Evolutionary conservation across 1,140 invertebrate species (phyloP), one percentile per base, ranked within the genome.

Genomic region (Sminthurinus signatus): DNA sequence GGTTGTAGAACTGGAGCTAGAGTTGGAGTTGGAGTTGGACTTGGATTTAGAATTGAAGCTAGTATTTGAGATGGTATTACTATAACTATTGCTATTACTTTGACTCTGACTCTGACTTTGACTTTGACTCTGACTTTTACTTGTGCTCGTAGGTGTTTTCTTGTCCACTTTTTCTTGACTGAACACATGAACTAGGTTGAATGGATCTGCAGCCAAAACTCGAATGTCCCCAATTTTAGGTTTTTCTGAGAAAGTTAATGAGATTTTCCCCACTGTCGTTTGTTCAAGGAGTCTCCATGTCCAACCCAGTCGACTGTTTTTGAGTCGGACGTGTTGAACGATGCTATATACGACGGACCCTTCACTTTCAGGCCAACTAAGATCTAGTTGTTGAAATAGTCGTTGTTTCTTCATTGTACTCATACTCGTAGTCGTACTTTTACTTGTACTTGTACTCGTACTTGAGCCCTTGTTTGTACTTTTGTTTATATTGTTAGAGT

Each of bases 251-350:
- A 56, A 56, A 56, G 29, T 56, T 42, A 56, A 36, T 42, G 54
- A 56, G 31, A 56, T 42, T 32, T 23, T 56, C 17, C n/a, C 23
- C 29, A 36, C 17, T 3, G 54, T 56, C 54, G 54, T 56, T 42
- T 56, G 54, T 27, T 56, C 54, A 2, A 56, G 15, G 12, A 56
- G 54, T 42, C 54, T 17, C 54, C 54, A 56, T 42, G 54, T 56
- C 54, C 54, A 56, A 31, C 29, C 36, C 29, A 27, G 54, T 10
- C 36, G 29, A 14, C 10, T 39, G 29, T 27, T 32, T 15, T 42
- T 32, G 5, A 56, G 21, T 14, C 36, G 54, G 32, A 56, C 54
- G 32, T 56, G 54, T 19, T 56, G 54, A 25, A 56, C 54, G 54
- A 56, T 23, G 21, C 54, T 56, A 31, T 56, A 56, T 3, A 56